Evolutionary conservation across 92 coral and sea anemone genomes (phyloP).

Genomic region (Actinernus sp.): DNA sequence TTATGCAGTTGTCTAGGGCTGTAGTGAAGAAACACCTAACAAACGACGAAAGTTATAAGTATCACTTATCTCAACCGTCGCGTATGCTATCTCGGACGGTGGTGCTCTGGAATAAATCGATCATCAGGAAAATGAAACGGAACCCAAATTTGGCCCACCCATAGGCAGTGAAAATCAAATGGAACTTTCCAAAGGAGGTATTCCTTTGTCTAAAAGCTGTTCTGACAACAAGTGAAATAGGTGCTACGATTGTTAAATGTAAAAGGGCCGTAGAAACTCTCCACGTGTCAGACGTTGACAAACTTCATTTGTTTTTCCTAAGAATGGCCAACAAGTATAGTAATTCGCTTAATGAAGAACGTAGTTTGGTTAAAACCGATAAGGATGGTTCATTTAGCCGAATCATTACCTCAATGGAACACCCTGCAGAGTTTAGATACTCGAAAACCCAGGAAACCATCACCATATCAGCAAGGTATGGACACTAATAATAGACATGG

Average conservation of each 20-base stretch:
- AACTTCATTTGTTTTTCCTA: conserved; percentile 16
- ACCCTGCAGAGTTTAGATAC: too few species aligned
- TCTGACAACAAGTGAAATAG: neutral
- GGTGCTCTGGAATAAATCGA: conserved; percentile 41
- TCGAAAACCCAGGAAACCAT: conserved; percentile 51
- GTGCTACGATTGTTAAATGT: conserved; percentile 19
- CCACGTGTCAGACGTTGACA: conserved; percentile 18
- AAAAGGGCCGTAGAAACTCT: conserved; percentile 5
- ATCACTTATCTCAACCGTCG: conserved; percentile 59
- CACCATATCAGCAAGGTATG: conserved; percentile 50
- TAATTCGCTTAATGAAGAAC: conserved; percentile 30
- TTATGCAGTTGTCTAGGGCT: conserved; percentile 36
- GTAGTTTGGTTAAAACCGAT: conserved; percentile 31
- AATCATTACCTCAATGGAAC: conserved; percentile 29
- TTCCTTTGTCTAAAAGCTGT: conserved; percentile 21
- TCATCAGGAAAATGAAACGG: conserved; percentile 43
- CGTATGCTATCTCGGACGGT: conserved; percentile 55
- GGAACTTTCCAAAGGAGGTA: conserved; percentile 45
- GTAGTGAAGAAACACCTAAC: conserved; percentile 52
- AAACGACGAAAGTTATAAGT: conserved; percentile 38
- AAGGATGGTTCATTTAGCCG: conserved; percentile 59
- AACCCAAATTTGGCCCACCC: conserved; percentile 33
- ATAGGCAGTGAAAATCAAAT: conserved; percentile 42
- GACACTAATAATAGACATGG: too few species aligned
- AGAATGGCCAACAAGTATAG: conserved; percentile 56